Percentiles rank a stretch among this genome's conserved stretches.
These are phyloP conservation scores for Acanthurus tractus DNA, from an alignment of 2,797 vertebrate species.

Conservation along the genomic window DNA sequence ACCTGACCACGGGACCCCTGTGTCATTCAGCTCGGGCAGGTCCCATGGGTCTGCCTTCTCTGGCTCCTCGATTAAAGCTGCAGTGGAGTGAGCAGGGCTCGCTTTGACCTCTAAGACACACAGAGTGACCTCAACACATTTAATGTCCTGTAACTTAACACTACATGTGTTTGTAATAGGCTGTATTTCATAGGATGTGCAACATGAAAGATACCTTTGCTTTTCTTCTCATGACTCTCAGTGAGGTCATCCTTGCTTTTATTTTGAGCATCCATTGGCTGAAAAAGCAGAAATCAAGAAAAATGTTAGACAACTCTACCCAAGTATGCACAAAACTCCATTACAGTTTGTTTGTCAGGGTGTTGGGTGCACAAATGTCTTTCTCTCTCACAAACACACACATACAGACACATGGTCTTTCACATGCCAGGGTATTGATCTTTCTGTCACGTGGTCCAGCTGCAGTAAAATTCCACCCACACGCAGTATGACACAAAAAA, in stretches of 20 bases:
- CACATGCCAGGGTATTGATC: slow-evolving; percentile 72
- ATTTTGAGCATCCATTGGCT: slow-evolving; percentile 88
- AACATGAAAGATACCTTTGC: slow-evolving; percentile 61
- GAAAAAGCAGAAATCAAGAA: slow-evolving; percentile 22
- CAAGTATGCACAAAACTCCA: neutral
- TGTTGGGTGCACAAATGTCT: slow-evolving; percentile 16
- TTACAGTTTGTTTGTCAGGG: neutral
- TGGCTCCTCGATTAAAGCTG: slow-evolving; percentile 82
- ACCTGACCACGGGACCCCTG: slow-evolving; percentile 89
- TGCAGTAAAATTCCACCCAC: slow-evolving; percentile 76
- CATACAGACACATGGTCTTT: slow-evolving; percentile 32
- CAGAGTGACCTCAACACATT: neutral
- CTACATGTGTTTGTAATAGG: neutral
- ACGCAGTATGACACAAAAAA: slow-evolving; percentile 35
- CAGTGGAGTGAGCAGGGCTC: slow-evolving; percentile 86
- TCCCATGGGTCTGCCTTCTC: slow-evolving; percentile 88
- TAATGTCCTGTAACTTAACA: neutral
- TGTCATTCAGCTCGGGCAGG: slow-evolving; percentile 87
- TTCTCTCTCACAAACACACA: neutral
- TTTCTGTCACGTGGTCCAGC: slow-evolving; percentile 59
- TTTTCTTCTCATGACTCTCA: slow-evolving; percentile 63
- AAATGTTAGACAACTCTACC: neutral
- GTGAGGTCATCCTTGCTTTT: slow-evolving; percentile 77
- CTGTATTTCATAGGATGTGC: neutral
- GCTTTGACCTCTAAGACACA: slow-evolving; percentile 61